Percentiles rank a stretch among this genome's conserved stretches.
phyloP scores from a whole-genome alignment of 2,797 vertebrate genomes.

The Fistularia commersonii region DNA sequence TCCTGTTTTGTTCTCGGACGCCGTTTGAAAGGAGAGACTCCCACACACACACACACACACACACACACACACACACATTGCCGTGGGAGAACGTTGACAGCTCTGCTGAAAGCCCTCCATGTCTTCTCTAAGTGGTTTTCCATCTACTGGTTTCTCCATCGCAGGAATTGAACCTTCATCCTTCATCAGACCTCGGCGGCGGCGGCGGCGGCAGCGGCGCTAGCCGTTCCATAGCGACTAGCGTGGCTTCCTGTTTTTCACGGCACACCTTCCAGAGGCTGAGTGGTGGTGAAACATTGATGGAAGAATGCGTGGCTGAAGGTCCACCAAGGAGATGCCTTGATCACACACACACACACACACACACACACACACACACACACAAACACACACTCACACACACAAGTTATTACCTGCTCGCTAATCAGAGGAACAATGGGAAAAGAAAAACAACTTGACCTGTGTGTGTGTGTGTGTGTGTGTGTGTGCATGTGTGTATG shows the following conservation, averaged over 20 bases:
- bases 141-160: slow-evolving; percentile 35
- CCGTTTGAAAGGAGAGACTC: slow-evolving; percentile 60
- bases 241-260: slow-evolving; percentile 45
- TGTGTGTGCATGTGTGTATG: too few relatives aligned
- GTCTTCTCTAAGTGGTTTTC: slow-evolving; percentile 48
- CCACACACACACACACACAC: slow-evolving; percentile 8
- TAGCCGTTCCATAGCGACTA: slow-evolving; percentile 44
- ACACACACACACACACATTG: slow-evolving; percentile 12
- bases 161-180: too few relatives aligned
- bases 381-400: too few relatives aligned
- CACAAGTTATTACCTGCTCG: too few relatives aligned
- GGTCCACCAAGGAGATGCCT: too few relatives aligned
- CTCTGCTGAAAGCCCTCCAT: slow-evolving; percentile 25
- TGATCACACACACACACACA: too few relatives aligned
- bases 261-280: slow-evolving; percentile 20
- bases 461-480: too few relatives aligned
- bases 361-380: too few relatives aligned
- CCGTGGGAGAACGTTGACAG: background rate
- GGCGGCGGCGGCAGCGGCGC: too few relatives aligned
- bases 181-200: too few relatives aligned
- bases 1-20: slow-evolving; percentile 67
- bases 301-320: background rate
- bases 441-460: too few relatives aligned
- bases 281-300: slow-evolving; percentile 14
- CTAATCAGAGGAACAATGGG: too few relatives aligned